Conservation (phyloP, 35 echinoderm and acorn worm genomes). For the Lytechinus variegatus region DNA sequence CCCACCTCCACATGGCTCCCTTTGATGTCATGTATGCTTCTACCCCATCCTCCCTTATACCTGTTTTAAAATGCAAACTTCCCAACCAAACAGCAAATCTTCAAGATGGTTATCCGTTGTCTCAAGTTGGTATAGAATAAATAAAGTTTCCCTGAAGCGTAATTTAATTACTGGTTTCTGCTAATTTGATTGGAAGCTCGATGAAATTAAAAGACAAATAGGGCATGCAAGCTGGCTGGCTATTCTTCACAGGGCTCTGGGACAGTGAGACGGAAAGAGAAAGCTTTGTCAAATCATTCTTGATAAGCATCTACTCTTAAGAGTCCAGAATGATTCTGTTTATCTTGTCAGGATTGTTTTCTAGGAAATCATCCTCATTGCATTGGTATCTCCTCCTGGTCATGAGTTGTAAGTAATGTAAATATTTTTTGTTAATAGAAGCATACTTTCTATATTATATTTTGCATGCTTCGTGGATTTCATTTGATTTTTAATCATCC, state of each 20-base stretch:
- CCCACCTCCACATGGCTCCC: too few relatives aligned
- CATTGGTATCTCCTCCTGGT: not conserved
- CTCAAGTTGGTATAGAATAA: not conserved
- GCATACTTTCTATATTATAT: too few relatives aligned
- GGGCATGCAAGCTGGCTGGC: not conserved
- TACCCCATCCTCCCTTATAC: not conserved
- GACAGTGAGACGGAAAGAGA: not conserved
- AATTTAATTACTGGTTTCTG: slow-evolving; percentile 19
- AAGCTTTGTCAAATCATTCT: not conserved
- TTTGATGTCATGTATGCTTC: too few relatives aligned
- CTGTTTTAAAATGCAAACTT: not conserved
- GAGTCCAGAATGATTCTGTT: not conserved
- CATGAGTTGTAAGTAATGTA: not conserved
- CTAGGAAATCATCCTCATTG: not conserved
- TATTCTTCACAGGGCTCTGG: not conserved
- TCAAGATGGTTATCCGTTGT: not conserved
- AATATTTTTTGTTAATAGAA: not conserved
- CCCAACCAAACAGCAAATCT: not conserved
- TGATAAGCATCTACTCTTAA: not conserved
- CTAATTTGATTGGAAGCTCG: slow-evolving; percentile 16
- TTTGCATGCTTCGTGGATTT: too few relatives aligned
- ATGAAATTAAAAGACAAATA: slow-evolving; percentile 6
- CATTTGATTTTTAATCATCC: too few relatives aligned
- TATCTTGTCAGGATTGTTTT: not conserved
- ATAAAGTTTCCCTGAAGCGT: not conserved